Evolutionary conservation across 2,888 invertebrate genomes (phyloP), one percentile per base, ranked within the genome.

Genomic region (Lissonota sp.): DNA sequence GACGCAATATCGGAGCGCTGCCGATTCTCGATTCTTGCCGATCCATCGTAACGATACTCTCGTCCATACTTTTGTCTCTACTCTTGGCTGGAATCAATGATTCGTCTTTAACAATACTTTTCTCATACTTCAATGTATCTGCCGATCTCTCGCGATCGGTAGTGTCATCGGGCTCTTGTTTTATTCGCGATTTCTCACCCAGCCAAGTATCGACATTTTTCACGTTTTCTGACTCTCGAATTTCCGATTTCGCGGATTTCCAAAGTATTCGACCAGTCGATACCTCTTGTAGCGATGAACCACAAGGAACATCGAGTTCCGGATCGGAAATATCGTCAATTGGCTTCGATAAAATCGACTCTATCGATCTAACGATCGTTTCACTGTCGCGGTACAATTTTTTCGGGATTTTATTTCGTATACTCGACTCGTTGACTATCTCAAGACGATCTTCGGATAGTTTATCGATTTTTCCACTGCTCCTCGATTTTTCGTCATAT

Each of bases 371-470:
- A 8, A 12, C 12, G 10, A 42, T 55, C 53, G 39, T 16, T 26
- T 67, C 74, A 63, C 66, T 71, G 16, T 72, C 75, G 7, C 74
- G 66, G 16, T 63, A 63, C 51, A 75, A 67, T 71, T 79, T 79
- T 10, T 12, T 75, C 55, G 79, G 39, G 49, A 63, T 46, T 51
- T 39, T 39, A 69, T 12, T 49, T 67, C 79, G 4, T n/a, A 14
- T 5, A 3, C 3, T 26, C 26, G 26, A 26, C 26, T 69, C 79
- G 63, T 40, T 63, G 16, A 66, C 62, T 4, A 62, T 37, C 51
- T 74, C 60, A 5, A 51, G 57, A 5, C 69, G 63, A n/a, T 53
- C 64, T 6, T 80, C 73, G n/a, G 74, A 60, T 5, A 12, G 14
- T 1, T 40, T 71, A 37, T 53, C 64, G 5, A 6, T 37, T 6